Evolutionary conservation across 1,140 invertebrate genomes (phyloP), one percentile per base, ranked within the genome.

Genomic region (Drosophila lowei): DNA sequence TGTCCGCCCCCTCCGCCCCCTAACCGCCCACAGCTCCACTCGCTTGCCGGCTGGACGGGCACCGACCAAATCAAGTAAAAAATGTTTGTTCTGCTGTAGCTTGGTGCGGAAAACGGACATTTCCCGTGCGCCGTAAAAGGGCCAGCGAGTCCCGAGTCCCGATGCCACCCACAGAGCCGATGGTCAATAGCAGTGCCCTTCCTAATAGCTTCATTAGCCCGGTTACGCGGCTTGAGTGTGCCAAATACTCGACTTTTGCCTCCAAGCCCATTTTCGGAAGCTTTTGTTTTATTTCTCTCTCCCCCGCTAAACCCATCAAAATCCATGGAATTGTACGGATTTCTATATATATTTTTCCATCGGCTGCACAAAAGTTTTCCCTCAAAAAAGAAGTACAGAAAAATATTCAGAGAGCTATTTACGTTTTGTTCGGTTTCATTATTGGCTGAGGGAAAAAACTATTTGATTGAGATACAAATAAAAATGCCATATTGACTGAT

Each of bases 121-220:
- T 83, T 83, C 65, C 79, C 55, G 79, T 76, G 58, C 58, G 55
- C 57, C 55, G 58, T 48, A 62, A 59, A 38, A 34, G 44, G 7
- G 15, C 41, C 47, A 21, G 7, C 46, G 7, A 30, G 28, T 28
- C 21, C 21, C 21, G 44, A 48, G 13, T 13, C 2, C 34, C 6
- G 5, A 54, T n/a, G 52, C 30, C 30, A 43, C 44, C 48, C n/a
- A 34, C 43, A 46, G 34, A 61, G 28, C 61, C 21, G 50, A 42
- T 78, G 75, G 68, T 65, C 65, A 75, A 76, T 72, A 72, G 59
- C 78, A 67, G 73, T 68, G 60, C 68, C 73, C 65, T 63, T 59
- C 60, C 79, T 83, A 83, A 79, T 84, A 79, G 75, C 75, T 83
- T 83, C 79, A 83, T 83, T 83, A 83, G 72, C 78, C 70, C 34